A percentile compares a stretch with the other conserved stretches of the same genome.
Conservation (phyloP, 2,888 invertebrate species). For the Nebria brevicollis region DNA sequence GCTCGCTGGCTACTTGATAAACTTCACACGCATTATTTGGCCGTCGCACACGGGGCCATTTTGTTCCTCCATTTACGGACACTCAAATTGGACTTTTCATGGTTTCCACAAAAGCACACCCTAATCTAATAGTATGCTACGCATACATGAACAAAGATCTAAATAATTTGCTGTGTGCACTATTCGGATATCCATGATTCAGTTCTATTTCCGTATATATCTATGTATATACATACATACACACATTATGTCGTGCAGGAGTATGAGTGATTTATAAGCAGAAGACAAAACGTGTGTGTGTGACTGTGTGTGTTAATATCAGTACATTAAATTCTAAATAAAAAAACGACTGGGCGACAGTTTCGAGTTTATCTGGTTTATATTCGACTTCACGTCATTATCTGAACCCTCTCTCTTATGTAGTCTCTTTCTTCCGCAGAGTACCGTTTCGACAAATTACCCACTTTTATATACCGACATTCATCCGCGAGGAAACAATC, state of each 20-base stretch:
- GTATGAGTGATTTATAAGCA: neutral
- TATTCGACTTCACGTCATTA: neutral
- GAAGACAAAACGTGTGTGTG: neutral
- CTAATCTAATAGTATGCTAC: neutral
- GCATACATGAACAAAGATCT: neutral
- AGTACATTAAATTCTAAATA: neutral
- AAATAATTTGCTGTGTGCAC: neutral
- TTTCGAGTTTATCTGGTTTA: neutral
- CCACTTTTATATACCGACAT: neutral
- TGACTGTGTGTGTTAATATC: neutral
- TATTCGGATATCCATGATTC: neutral
- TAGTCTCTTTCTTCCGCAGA: neutral
- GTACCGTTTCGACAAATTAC: neutral
- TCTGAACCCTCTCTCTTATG: neutral
- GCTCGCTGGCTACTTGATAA: slow-evolving; percentile 28
- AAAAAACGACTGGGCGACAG: neutral
- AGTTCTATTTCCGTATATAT: neutral
- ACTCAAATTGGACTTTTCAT: slow-evolving; percentile 38
- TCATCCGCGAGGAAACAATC: neutral
- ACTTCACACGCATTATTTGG: slow-evolving; percentile 25
- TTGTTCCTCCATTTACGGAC: slow-evolving; percentile 25
- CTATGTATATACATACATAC: neutral
- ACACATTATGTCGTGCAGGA: neutral
- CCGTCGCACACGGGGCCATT: slow-evolving; percentile 24
- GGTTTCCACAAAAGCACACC: slow-evolving; percentile 7